Evolutionary conservation across 1,140 invertebrate genomes (phyloP), one percentile per base, ranked within the genome.

Genomic region (Elymnias hypermnestra): DNA sequence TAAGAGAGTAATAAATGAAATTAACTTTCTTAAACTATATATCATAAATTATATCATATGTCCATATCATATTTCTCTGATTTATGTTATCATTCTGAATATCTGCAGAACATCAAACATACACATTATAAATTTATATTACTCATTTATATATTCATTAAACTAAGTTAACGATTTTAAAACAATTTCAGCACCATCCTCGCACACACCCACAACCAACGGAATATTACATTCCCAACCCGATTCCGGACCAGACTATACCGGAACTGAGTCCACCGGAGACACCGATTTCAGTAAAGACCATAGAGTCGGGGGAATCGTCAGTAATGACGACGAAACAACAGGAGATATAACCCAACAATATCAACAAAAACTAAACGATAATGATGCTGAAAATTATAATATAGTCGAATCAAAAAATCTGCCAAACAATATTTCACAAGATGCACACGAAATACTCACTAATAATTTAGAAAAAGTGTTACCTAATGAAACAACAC

Each of bases 211-310:
- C 62, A 19, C 70, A 63, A 9, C 72, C 62, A 39, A 63, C 65
- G 47, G 76, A 77, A 58, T 70, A 64, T 52, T 63, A 63, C 14
- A 62, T 72, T 18, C 64, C 64, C 41, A 66, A 29, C 10, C 74
- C 76, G 28, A 35, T 53, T 35, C 70, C 76, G 33, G 82, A 85
- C 63, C 53, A 68, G 52, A 76, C 64, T 13, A 85, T 85, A 26
- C 77, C 76, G 31, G 82, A 83, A 48, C 44, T 78, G 62, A 76
- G 63, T 33, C 79, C 79, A 3, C 75, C 73, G 41, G 73, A 72
- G 22, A 74, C 75, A 1, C 79, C 79, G 2, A 60, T 61, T 19
- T 63, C 63, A 26, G 56, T 64, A 22, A 47, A 37, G 46, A 57
- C 51, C 18, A 35, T 36, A 36, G 56, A 40, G 22, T 52, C 53